A percentile compares a stretch with the other conserved stretches of the same genome.
phyloP scores from a whole-genome alignment of 1,140 invertebrate species.

The Drosophila eugracilis region DNA sequence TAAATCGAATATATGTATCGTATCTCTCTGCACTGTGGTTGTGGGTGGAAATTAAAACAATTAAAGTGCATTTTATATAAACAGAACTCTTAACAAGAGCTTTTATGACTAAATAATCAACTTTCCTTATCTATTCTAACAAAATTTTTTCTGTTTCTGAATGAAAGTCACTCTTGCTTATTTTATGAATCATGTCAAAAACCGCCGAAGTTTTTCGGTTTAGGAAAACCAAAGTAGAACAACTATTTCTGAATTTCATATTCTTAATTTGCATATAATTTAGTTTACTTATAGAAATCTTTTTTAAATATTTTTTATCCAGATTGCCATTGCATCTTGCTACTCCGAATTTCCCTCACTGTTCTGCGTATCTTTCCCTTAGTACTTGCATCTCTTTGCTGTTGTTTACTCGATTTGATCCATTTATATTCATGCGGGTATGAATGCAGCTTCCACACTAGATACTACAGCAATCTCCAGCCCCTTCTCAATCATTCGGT shows the following conservation, averaged over 20 bases:
- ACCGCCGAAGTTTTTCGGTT: not conserved
- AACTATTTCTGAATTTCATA: not conserved
- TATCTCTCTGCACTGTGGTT: slow-evolving; percentile 8
- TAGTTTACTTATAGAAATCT: not conserved
- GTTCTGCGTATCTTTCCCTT: slow-evolving; percentile 8
- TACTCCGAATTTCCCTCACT: not conserved
- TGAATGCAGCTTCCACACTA: slow-evolving; percentile 14
- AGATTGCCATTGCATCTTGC: too few relatives aligned
- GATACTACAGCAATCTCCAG: slow-evolving; percentile 17
- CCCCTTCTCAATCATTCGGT: slow-evolving; percentile 6
- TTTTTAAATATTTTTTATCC: not conserved
- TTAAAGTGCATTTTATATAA: not conserved
- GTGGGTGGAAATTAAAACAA: not conserved
- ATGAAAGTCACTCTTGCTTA: too few relatives aligned
- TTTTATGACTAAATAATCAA: not conserved
- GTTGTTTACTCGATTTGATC: slow-evolving; percentile 54
- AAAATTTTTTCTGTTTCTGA: not conserved
- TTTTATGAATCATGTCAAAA: not conserved
- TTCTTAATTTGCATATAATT: not conserved
- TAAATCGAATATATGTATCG: slow-evolving; percentile 28
- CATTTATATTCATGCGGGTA: slow-evolving; percentile 57
- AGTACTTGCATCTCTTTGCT: slow-evolving; percentile 14
- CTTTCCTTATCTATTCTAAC: not conserved
- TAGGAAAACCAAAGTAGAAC: not conserved
- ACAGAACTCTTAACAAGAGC: not conserved